A percentile compares a stretch with the other conserved stretches of the same genome.
Evolutionary conservation across 2,888 invertebrate species (phyloP).

Genomic region (Lacanobia wlatinum): DNA sequence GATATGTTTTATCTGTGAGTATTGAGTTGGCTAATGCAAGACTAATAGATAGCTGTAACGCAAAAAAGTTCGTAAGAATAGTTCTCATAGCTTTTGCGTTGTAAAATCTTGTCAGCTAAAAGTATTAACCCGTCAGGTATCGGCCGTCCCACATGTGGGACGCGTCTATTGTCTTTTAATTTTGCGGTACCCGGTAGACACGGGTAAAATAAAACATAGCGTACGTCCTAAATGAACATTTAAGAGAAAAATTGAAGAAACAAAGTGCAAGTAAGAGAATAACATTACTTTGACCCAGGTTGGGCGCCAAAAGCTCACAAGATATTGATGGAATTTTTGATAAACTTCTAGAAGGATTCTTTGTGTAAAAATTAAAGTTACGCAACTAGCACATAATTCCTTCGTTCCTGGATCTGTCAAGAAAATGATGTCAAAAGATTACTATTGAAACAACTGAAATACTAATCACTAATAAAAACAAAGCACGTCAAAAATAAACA

Average conservation of each 20-base stretch:
- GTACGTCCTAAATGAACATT: too few relatives aligned
- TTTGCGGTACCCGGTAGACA: too few relatives aligned
- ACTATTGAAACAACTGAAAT: neutral
- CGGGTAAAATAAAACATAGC: too few relatives aligned
- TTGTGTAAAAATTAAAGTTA: neutral
- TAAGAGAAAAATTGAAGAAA: too few relatives aligned
- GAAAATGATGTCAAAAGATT: neutral
- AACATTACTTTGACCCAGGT: slow-evolving; percentile 75
- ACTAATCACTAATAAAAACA: neutral
- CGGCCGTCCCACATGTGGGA: too few relatives aligned
- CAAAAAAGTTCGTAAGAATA: neutral
- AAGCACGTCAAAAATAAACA: slow-evolving; percentile 16
- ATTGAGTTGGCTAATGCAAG: neutral
- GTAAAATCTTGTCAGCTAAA: too few relatives aligned
- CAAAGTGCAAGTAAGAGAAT: too few relatives aligned
- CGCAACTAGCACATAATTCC: neutral
- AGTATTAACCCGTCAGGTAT: too few relatives aligned
- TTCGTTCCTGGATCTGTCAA: neutral
- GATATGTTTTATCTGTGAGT: neutral
- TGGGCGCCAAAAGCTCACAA: slow-evolving; percentile 69
- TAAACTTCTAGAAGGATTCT: slow-evolving; percentile 19
- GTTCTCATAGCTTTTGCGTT: neutral
- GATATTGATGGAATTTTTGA: slow-evolving; percentile 77
- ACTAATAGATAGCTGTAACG: neutral
- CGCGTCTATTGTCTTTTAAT: too few relatives aligned